Evolutionary conservation across 2,888 invertebrate genomes (phyloP), one percentile per base, ranked within the genome.

Genomic region (Apamea epomidion): DNA sequence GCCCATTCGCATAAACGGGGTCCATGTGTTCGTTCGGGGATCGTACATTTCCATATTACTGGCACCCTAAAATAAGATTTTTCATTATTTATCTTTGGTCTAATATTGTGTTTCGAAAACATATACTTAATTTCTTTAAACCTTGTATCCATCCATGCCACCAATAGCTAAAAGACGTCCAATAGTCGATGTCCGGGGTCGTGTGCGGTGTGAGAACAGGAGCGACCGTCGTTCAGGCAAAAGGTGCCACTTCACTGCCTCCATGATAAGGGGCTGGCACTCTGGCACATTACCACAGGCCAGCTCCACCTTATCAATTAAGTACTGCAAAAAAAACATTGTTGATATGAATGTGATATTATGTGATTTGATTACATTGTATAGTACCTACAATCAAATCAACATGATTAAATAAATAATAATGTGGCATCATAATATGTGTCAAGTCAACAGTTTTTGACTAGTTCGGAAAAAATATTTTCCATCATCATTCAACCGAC

Each of bases 191-290:
- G 99, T 99, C 75, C 99, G 97, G 0, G 99, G 99, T 87, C 98
- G 98, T 0, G 99, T 99, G 85, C 99, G 97, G 84, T 98, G 97
- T 37, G 98, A 98, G 90, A 98, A 98, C 90, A 99, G 97, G 86
- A 98, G 97, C 14, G 98, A 97, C 68, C 99, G 97, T 73, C 99
- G 97, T 92, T 99, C 99, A 0, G 99, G 99, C 86, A 99, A 94
- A 54, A 99, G 96, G 94, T 99, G 99, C 98, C 99, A 99, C 92
- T 99, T 99, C 86, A 99, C 97, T 21, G 99, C 99, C 95, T 99
- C 99, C 98, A 99, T 99, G 76, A 99, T 98, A 75, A 99, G 96
- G 82, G 98, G 98, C 92, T 99, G 99, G 91, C 99, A 99, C 77
- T 98, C 98, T 68, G 98, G 97, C 91, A 97, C 98, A 93, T 97